Evolutionary conservation across 1,140 invertebrate genomes (phyloP).

Genomic region (Zelostemma sp.): DNA sequence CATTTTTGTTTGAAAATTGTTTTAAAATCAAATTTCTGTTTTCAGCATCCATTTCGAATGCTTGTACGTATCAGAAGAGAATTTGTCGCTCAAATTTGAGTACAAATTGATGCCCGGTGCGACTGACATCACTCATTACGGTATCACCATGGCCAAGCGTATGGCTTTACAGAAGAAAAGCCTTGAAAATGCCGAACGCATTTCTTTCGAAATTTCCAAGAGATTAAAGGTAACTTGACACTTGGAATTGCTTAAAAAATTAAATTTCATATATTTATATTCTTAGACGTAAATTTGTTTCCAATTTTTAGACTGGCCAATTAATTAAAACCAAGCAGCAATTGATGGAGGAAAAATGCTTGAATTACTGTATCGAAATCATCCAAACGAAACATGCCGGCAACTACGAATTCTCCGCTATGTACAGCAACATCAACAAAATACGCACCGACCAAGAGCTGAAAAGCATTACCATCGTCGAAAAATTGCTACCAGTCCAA

Average conservation of each 20-base stretch:
- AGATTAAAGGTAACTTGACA: conserved; percentile 24
- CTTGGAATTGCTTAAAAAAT: background rate
- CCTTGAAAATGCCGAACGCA: conserved; percentile 15
- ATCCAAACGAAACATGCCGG: background rate
- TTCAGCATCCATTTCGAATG: conserved; percentile 67
- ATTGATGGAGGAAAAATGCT: background rate
- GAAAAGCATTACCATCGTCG: background rate
- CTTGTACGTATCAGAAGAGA: conserved; percentile 22
- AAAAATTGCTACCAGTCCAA: too few species aligned
- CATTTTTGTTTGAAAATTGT: conserved; percentile 4
- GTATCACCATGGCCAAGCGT: conserved; percentile 65
- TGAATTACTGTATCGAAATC: background rate
- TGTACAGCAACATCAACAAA: background rate
- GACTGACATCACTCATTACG: conserved; percentile 64
- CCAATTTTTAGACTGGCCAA: background rate
- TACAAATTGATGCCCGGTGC: conserved; percentile 64
- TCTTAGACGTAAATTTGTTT: background rate
- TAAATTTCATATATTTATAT: background rate
- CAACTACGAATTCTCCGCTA: background rate
- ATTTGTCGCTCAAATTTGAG: conserved; percentile 61
- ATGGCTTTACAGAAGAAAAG: conserved; percentile 50
- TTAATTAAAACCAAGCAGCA: background rate
- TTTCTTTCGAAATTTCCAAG: conserved; percentile 18
- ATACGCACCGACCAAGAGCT: background rate
- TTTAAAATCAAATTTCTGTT: conserved; percentile 18